Base-by-base conservation (phyloP, 1,140 invertebrate species). In the Drosophila melanica region DNA sequence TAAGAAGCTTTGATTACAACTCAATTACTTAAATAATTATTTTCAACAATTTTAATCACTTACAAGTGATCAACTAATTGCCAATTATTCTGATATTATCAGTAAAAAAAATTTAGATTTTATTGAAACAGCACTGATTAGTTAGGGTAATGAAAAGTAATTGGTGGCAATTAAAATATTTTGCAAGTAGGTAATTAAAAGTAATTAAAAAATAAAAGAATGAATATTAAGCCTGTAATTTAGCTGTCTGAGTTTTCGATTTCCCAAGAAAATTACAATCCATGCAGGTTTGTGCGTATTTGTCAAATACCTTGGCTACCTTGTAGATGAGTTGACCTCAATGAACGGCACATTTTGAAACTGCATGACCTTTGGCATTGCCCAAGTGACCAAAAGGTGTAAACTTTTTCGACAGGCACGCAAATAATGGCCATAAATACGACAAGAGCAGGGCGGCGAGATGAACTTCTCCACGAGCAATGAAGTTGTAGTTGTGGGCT, bases 381-480 rank as follows among this genome's bases (percentile, higher is more conserved):
- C 47, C 54, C 55, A 51, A 42, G 57, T 68, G 69, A 54, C 54
- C 54, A 42, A 55, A 7, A 27, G 33, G 50, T 68, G 48, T 33
- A 42, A 73, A 73, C 55, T 73, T 73, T 68, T 73, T 68, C 70
- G 70, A 73, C 70, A 73, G 64, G 33, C 65, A 54, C 55, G 70
- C 70, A 73, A 73, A 73, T 73, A 73, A 68, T 73, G 55, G 64
- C 27, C 64, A 68, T 60, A 73, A 68, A 73, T 60, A 60, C 41
- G 54, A 51, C 10, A 16, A 23, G 37, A 5, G 2, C 14, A 18
- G 18, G 39, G 8, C 16, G 14, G 23, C 20, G n/a, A 27, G 27
- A 27, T 62, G n/a, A 16, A 45, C 9, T 45, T 18, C 18, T 12
- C 9, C 6, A 30, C 10, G 11, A 35, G 39, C 3, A 33, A 33